A percentile compares a stretch with the other conserved stretches of the same genome.
phyloP scores from a whole-genome alignment of 2,888 invertebrate species.

The Baronia brevicornis region DNA sequence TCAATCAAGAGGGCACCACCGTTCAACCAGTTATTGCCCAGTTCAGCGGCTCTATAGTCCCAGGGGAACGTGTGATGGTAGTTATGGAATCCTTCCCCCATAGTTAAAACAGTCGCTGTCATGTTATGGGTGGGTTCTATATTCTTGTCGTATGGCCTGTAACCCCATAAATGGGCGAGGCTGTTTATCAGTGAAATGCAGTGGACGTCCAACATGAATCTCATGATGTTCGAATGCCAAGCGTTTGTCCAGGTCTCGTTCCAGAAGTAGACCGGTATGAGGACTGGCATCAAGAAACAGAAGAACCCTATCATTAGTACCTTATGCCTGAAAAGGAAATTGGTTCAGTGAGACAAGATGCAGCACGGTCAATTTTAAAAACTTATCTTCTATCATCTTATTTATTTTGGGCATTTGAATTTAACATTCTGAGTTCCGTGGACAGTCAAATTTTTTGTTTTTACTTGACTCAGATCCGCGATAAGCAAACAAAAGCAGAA shows the following conservation, averaged over 20 bases:
- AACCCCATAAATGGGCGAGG: slow-evolving; percentile 72
- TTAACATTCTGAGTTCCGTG: no score
- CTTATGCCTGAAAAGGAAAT: slow-evolving; percentile 76
- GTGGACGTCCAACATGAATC: slow-evolving; percentile 77
- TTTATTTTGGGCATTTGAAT: no score
- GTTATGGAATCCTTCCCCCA: slow-evolving; percentile 46
- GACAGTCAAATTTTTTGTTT: no score
- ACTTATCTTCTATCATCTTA: no score
- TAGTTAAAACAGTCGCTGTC: slow-evolving; percentile 24
- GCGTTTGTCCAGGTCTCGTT: slow-evolving; percentile 80
- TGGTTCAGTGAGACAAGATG: neutral
- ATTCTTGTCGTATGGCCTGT: slow-evolving; percentile 55
- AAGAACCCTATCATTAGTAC: slow-evolving; percentile 80
- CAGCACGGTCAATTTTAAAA: no score
- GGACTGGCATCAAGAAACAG: slow-evolving; percentile 85
- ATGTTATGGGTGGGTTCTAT: slow-evolving; percentile 30
- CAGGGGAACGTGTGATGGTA: slow-evolving; percentile 43
- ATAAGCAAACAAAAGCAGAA: no score
- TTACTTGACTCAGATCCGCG: no score
- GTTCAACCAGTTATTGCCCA: slow-evolving; percentile 28
- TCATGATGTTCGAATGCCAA: slow-evolving; percentile 80
- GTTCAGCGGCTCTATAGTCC: slow-evolving; percentile 37
- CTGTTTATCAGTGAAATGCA: slow-evolving; percentile 66
- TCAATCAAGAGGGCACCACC: slow-evolving; percentile 38
- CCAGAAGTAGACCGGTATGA: slow-evolving; percentile 84